Base-by-base conservation (phyloP, 1,140 invertebrate genomes). In the Apis dorsata region DNA sequence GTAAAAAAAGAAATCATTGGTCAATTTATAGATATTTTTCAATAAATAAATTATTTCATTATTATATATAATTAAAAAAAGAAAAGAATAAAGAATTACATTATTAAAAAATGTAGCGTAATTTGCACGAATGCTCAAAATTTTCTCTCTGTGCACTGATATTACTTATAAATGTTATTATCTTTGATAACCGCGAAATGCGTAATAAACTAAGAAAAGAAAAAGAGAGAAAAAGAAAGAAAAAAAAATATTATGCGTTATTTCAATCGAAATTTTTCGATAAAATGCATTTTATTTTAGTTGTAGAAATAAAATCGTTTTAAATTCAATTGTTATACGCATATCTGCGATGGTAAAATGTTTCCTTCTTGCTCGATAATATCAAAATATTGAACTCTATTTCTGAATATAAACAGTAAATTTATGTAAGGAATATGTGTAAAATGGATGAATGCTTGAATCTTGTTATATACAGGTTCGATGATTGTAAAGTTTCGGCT, bases 301-400 rank as follows among this genome's bases (percentile, higher is more conserved):
- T 78, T 74, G 84, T 79, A 49, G 69, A 75, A 66, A 60, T 85
- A 81, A 88, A 83, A 81, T 62, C 28, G 75, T 88, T 88, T 81
- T 70, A 62, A 83, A 83, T 59, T 84, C 77, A 66, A 68, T 89
- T 88, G 84, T 89, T 89, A 86, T 70, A 79, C 71, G 81, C 78
- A 83, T 88, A 83, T 88, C 86, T 85, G 76, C 83, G 87, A 79
- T 75, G 83, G 86, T 88, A 85, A 88, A 88, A 85, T 88, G 83
- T 88, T 88, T 88, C 85, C 86, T 88, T 87, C 86, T 85, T 85
- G 87, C 83, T 88, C 68, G 68, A 88, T 87, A 87, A 81, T 88
- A 72, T 87, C 87, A 83, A 79, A 76, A 75, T 87, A 82, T 44
- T 44, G 66, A 49, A 78, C 53, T 81, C 75, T 85, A 84, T 85